Conservation (phyloP, 2,113 vertebrate species). For the Brachyhypopomus occidentalis region DNA sequence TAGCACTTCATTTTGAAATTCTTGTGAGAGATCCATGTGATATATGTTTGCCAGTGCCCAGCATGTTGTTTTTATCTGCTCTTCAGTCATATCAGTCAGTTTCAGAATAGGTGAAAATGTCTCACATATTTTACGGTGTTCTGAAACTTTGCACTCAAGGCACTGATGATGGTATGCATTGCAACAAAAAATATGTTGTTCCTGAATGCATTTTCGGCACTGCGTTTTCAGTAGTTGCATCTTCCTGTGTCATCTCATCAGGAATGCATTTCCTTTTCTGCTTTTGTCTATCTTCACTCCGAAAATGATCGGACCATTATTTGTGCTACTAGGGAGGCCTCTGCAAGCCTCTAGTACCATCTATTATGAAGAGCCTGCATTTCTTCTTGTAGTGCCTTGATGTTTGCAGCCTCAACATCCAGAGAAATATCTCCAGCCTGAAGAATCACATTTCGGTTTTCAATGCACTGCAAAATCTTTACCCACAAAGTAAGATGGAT, state of each 20-base stretch:
- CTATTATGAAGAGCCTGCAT: conserved; percentile 32
- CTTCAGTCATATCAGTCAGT: conserved; percentile 32
- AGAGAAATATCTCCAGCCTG: conserved; percentile 42
- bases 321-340: conserved; percentile 14
- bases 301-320: no score
- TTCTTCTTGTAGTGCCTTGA: conserved; percentile 41
- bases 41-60: conserved; percentile 17
- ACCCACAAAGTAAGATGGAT: conserved; percentile 40
- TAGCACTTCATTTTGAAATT: conserved; percentile 16
- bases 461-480: conserved; percentile 45
- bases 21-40: not conserved
- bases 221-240: conserved; percentile 19
- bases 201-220: conserved; percentile 32
- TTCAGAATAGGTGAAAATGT: conserved; percentile 43
- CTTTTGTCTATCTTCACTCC: no score
- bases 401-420: conserved; percentile 41
- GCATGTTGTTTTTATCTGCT: conserved; percentile 34
- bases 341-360: conserved; percentile 25
- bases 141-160: conserved; percentile 30
- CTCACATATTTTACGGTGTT: conserved; percentile 36
- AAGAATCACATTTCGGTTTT: conserved; percentile 47
- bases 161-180: conserved; percentile 41
- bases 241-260: conserved; percentile 10
- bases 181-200: conserved; percentile 41
- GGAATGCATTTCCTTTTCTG: not conserved